A percentile compares a stretch with the other conserved stretches of the same genome.
These are phyloP conservation scores for Acleris emargana DNA, from an alignment of 2,888 invertebrate species.

Conservation along the genomic window DNA sequence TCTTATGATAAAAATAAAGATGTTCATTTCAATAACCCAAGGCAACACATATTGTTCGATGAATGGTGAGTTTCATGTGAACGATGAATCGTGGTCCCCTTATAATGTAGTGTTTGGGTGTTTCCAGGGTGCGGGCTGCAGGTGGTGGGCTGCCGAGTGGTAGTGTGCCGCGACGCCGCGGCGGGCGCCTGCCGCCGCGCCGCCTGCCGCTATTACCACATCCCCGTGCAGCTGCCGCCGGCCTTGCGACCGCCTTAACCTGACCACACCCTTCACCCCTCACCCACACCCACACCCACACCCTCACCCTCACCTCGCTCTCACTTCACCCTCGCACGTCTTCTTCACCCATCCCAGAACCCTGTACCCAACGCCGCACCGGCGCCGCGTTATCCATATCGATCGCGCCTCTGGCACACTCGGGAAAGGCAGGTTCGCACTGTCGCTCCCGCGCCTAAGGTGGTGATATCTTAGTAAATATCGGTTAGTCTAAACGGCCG, in stretches of 20 bases:
- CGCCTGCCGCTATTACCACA: constrained; percentile 98
- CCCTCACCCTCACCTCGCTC: constrained; percentile 36
- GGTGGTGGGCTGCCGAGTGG: constrained; percentile 97
- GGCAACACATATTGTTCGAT: no score
- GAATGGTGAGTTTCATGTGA: no score
- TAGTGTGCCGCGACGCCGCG: constrained; percentile 97
- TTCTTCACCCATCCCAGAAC: constrained; percentile 42
- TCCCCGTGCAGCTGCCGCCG: constrained; percentile 95
- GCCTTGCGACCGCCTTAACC: constrained; percentile 84
- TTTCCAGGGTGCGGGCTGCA: constrained; percentile 95
- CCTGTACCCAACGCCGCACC: constrained; percentile 47
- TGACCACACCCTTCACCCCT: constrained; percentile 50
- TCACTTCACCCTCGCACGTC: constrained; percentile 33
- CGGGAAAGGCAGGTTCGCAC: constrained; percentile 63
- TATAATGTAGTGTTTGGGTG: constrained; percentile 2
- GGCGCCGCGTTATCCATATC: constrained; percentile 62
- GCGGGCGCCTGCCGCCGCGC: constrained; percentile 96
- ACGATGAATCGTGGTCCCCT: background rate
- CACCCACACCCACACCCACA: constrained; percentile 44
- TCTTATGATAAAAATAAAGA: background rate
- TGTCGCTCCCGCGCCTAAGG: constrained; percentile 63
- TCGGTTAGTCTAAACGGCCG: constrained; percentile 64
- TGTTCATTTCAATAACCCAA: background rate
- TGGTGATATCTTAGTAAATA: constrained; percentile 67
- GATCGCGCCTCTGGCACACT: constrained; percentile 73